These are phyloP conservation scores for Cavia aperea DNA, from an alignment of 2,113 vertebrate species.

Conservation along the genomic window DNA sequence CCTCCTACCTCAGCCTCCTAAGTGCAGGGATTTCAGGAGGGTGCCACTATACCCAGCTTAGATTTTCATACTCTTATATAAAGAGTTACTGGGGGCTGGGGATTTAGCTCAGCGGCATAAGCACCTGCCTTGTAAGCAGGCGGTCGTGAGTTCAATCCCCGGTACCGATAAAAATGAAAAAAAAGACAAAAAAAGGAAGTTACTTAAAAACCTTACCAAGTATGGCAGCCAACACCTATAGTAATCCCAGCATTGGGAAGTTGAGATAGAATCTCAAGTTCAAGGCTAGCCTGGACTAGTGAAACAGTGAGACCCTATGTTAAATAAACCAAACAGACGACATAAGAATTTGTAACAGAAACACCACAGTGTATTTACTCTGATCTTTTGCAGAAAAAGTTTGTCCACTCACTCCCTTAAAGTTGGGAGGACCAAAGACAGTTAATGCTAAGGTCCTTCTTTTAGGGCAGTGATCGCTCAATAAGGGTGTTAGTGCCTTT, in stretches of 20 bases:
- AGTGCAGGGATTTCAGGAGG: no score
- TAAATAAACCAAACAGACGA: background rate
- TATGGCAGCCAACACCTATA: background rate
- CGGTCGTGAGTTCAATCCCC: no score
- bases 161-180: no score
- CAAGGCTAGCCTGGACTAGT: background rate
- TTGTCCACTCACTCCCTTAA: background rate
- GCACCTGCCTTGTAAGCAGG: no score
- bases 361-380: background rate
- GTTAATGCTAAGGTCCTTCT: conserved; percentile 1
- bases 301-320: background rate
- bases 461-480: conserved; percentile 9
- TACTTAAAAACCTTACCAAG: conserved; percentile 13
- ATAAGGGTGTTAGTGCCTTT: background rate
- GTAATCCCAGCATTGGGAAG: background rate
- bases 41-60: no score
- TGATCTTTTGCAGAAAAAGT: background rate
- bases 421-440: background rate
- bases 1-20: no score
- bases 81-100: background rate
- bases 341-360: background rate
- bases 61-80: conserved; percentile 20
- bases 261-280: background rate
- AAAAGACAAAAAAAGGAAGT: no score
- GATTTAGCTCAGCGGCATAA: no score